These are phyloP conservation scores for Ancistrus triradiatus DNA, from an alignment of 2,113 vertebrate genomes.

Conservation along the genomic window DNA sequence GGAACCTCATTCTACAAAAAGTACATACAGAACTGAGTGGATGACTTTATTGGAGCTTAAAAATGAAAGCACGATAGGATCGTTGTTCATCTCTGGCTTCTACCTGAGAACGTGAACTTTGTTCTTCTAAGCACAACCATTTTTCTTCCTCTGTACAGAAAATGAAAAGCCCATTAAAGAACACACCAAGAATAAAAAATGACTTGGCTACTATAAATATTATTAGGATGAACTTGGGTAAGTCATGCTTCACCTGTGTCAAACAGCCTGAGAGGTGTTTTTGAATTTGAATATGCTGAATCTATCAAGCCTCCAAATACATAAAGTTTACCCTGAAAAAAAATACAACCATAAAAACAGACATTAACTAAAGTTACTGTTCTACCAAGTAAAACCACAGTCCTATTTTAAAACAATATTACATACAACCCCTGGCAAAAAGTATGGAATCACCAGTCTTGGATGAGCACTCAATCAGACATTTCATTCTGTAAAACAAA, in stretches of 20 bases:
- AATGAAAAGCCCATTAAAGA: neutral
- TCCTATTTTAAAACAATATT: no score
- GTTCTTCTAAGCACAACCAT: slow-evolving; percentile 38
- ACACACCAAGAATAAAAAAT: neutral
- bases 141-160: slow-evolving; percentile 41
- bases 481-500: no score
- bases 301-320: slow-evolving; percentile 81
- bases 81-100: neutral
- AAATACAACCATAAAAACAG: neutral
- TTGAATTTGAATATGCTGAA: slow-evolving; percentile 66
- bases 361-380: no score
- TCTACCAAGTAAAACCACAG: no score
- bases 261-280: slow-evolving; percentile 77
- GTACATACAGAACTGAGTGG: no score
- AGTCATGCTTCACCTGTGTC: slow-evolving; percentile 61
- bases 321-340: slow-evolving; percentile 69
- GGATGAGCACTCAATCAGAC: no score
- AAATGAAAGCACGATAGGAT: no score
- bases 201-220: neutral
- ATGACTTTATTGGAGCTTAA: no score
- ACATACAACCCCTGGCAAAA: no score
- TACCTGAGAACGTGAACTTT: slow-evolving; percentile 38
- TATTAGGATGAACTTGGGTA: neutral
- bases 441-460: no score
- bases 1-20: slow-evolving; percentile 57